phyloP scores from a whole-genome alignment of 2,113 vertebrate genomes.

The Penelope pileata region DNA sequence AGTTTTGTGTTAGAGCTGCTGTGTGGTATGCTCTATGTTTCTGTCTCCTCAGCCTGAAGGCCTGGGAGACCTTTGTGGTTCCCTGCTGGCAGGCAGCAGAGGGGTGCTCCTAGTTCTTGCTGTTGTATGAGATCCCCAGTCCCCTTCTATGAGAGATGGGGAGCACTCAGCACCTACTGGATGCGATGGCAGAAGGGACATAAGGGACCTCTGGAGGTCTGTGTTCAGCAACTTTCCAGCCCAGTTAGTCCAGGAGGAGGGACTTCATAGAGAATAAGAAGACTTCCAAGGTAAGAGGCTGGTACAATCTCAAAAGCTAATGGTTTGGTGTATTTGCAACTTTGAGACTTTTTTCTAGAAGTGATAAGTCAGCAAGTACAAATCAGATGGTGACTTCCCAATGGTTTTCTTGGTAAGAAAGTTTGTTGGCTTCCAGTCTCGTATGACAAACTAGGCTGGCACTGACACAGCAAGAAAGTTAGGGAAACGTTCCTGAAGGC shows the following conservation, averaged over 20 bases:
- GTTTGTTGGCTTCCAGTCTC: background rate
- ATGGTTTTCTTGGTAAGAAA: fast-evolving
- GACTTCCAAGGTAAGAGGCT: background rate
- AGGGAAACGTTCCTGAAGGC: background rate
- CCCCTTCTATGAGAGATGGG: background rate
- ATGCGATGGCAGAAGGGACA: background rate
- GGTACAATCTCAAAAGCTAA: background rate
- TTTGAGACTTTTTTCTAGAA: background rate
- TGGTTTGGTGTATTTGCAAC: fast-evolving
- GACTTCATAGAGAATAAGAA: fast-evolving
- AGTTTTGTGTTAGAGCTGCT: background rate
- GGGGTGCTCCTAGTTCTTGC: background rate
- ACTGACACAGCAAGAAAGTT: fast-evolving
- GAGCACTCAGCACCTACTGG: background rate
- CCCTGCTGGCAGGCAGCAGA: background rate
- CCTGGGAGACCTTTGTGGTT: background rate
- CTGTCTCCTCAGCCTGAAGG: background rate
- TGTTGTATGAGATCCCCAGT: background rate
- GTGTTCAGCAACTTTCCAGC: background rate
- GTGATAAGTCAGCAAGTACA: background rate
- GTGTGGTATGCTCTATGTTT: fast-evolving
- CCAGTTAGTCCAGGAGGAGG: background rate
- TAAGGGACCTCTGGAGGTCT: background rate
- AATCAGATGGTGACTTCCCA: background rate
- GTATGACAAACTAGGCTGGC: background rate